phyloP scores from a whole-genome alignment of 2,888 invertebrate species.

The Pycnomerus fuliginosus region DNA sequence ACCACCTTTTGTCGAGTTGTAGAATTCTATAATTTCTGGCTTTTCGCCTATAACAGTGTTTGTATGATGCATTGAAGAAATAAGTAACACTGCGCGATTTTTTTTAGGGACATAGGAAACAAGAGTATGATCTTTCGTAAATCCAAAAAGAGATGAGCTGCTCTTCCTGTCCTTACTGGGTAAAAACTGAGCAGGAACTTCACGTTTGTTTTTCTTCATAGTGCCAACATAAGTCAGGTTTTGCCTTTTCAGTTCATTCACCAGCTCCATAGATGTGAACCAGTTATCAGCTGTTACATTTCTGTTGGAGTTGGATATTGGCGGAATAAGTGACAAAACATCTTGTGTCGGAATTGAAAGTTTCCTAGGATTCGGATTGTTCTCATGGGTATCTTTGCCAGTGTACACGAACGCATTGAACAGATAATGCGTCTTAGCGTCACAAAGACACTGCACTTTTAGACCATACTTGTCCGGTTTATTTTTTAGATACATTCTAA shows the following conservation, averaged over 20 bases:
- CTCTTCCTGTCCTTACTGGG: conserved; percentile 24
- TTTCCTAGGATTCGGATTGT: conserved; percentile 13
- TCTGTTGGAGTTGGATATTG: conserved; percentile 27
- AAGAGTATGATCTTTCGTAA: conserved; percentile 28
- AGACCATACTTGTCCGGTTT: conserved; percentile 20
- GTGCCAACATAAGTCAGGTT: conserved; percentile 34
- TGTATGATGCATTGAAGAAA: conserved; percentile 30
- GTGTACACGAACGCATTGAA: neutral
- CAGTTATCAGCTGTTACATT: conserved; percentile 34
- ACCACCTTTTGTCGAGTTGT: conserved; percentile 34
- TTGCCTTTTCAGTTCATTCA: conserved; percentile 21
- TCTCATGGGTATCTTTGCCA: neutral
- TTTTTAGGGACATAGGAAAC: conserved; percentile 29
- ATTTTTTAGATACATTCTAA: conserved; percentile 21
- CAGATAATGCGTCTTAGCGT: conserved; percentile 6
- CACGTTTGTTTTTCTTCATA: conserved; percentile 36
- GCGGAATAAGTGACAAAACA: conserved; percentile 22
- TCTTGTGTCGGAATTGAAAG: conserved; percentile 18
- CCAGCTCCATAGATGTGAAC: conserved; percentile 29
- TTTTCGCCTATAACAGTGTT: conserved; percentile 20
- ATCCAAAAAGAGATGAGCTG: conserved; percentile 26
- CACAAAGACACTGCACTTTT: conserved; percentile 22
- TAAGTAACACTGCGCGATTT: conserved; percentile 29
- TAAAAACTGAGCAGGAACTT: conserved; percentile 36
- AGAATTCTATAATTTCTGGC: conserved; percentile 32